Conservation (phyloP, 2,113 vertebrate species). For the Mungos mungo region DNA sequence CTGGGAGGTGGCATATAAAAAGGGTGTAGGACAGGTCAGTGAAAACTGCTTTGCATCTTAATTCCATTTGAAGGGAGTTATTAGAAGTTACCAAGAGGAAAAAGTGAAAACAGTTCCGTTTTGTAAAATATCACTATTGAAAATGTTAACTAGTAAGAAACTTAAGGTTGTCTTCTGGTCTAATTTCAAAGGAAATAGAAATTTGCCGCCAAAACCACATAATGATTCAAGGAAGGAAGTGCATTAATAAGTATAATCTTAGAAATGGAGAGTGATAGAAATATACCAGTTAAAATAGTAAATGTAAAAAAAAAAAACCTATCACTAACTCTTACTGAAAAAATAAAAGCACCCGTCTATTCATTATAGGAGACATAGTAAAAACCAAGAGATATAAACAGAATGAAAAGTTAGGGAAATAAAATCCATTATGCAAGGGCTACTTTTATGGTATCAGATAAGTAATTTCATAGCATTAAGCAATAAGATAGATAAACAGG, state of each 20-base stretch:
- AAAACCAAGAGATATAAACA: neutral
- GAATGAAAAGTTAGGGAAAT: conserved; percentile 12
- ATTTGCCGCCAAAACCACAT: neutral
- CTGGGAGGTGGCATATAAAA: neutral
- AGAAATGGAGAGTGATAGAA: neutral
- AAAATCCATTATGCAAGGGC: neutral
- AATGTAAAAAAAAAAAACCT: neutral
- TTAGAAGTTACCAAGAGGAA: neutral
- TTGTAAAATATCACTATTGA: conserved; percentile 25
- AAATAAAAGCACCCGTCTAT: neutral
- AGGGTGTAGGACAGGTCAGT: conserved; percentile 10
- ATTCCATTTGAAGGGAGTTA: conserved; percentile 23
- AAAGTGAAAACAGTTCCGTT: neutral
- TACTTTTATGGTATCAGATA: conserved; percentile 14
- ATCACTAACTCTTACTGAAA: neutral
- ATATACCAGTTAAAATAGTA: conserved; percentile 29
- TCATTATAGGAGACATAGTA: neutral
- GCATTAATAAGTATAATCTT: neutral
- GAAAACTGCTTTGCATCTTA: neutral
- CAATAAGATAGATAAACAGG: conserved; percentile 58
- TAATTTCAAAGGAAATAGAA: conserved; percentile 49
- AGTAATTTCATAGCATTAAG: conserved; percentile 9
- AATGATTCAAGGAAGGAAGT: conserved; percentile 19
- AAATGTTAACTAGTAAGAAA: neutral
- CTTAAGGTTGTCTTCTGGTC: neutral